Conservation (phyloP, 2,888 invertebrate species). For the Smittia aterrima region DNA sequence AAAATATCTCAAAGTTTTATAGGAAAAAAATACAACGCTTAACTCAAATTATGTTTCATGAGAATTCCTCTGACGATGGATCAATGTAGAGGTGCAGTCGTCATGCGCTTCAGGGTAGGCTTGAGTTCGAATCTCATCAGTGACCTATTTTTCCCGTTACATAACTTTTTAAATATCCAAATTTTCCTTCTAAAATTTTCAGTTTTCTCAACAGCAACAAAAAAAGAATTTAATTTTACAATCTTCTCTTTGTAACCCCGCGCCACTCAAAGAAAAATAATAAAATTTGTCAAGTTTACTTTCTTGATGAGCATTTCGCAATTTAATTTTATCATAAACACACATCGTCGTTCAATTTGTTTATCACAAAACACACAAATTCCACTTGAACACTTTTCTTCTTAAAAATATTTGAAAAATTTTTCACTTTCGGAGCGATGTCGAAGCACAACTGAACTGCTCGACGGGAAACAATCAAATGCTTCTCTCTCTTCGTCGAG, state of each 20-base stretch:
- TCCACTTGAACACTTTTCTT: not conserved
- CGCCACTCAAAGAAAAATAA: not conserved
- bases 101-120: conserved; percentile 22
- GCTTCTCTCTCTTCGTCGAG: not conserved
- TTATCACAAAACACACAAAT: conserved; percentile 9
- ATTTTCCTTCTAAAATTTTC: not conserved
- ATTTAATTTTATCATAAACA: not conserved
- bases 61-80: not conserved
- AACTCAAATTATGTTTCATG: not conserved
- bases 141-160: conserved; percentile 25
- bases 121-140: not conserved
- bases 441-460: not conserved
- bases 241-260: too few relatives aligned
- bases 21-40: not conserved
- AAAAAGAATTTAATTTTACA: not conserved
- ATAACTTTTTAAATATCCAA: conserved; percentile 6
- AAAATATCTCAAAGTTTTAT: not conserved
- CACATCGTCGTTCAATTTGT: too few relatives aligned
- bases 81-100: conserved; percentile 22
- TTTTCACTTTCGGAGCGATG: not conserved
- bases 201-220: not conserved
- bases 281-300: not conserved
- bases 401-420: conserved; percentile 7
- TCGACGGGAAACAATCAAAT: not conserved
- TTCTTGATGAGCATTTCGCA: not conserved